A percentile compares a stretch with the other conserved stretches of the same genome.
Conservation (phyloP, 2,797 vertebrate species). For the Gadopsis bispinosus region DNA sequence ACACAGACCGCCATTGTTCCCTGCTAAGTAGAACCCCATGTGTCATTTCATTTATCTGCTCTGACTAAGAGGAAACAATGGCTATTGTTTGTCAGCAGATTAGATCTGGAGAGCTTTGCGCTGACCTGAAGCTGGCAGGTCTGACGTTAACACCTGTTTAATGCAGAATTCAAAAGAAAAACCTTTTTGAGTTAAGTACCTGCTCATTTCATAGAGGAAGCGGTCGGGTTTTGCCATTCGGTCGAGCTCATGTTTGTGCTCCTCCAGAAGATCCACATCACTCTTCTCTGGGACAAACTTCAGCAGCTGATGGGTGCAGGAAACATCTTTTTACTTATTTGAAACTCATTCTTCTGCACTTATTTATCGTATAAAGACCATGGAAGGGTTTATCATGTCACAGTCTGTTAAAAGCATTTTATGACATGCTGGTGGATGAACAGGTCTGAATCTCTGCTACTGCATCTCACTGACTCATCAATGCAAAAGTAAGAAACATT, state of each 20-base stretch:
- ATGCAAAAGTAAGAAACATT: background rate
- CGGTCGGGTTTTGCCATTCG: constrained; percentile 98
- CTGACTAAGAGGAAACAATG: constrained; percentile 52
- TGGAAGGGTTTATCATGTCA: background rate
- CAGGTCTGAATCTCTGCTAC: background rate
- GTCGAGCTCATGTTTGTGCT: constrained; percentile 97
- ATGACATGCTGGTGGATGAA: background rate
- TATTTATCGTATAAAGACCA: background rate
- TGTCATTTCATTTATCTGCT: constrained; percentile 54
- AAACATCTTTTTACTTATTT: background rate
- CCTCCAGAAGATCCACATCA: constrained; percentile 95
- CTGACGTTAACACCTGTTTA: background rate
- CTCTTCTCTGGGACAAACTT: constrained; percentile 98
- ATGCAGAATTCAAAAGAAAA: constrained; percentile 6
- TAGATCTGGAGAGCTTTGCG: constrained; percentile 17
- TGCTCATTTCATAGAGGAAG: constrained; percentile 99
- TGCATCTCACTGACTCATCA: background rate
- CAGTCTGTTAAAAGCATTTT: background rate
- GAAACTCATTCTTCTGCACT: background rate
- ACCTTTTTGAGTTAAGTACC: constrained; percentile 77
- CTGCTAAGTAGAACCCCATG: constrained; percentile 43
- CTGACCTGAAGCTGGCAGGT: constrained; percentile 15
- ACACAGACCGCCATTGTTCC: constrained; percentile 57
- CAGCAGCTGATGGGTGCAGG: constrained; percentile 88
- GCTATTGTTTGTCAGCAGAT: constrained; percentile 55